phyloP scores from a whole-genome alignment of 2,888 invertebrate species.

The Acleris holmiana region DNA sequence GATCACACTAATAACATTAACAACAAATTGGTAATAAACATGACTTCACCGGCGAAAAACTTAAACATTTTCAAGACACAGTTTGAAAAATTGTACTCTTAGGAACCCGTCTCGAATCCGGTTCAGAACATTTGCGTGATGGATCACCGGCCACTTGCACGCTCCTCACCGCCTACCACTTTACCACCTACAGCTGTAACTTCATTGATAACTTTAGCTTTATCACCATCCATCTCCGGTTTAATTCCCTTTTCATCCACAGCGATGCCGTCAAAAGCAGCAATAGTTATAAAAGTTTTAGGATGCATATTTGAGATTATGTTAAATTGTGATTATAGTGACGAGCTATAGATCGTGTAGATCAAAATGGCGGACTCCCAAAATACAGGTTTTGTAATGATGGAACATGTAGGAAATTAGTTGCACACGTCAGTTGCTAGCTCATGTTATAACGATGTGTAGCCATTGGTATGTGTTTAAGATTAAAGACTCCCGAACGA shows the following conservation, averaged over 20 bases:
- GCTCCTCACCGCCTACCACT: conserved; percentile 55
- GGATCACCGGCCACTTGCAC: conserved; percentile 74
- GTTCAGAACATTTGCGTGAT: conserved; percentile 78
- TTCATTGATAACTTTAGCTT: conserved; percentile 39
- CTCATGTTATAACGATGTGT: conserved; percentile 36
- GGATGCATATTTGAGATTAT: conserved; percentile 27
- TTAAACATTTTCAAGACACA: conserved; percentile 61
- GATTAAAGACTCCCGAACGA: neutral
- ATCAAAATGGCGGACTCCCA: conserved; percentile 76
- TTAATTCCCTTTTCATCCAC: conserved; percentile 21
- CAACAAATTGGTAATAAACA: conserved; percentile 25
- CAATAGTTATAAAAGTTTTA: conserved; percentile 43
- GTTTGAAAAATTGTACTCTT: conserved; percentile 59
- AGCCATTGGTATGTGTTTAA: conserved; percentile 9
- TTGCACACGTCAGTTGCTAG: conserved; percentile 46
- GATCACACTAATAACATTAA: conserved; percentile 13
- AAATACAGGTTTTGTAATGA: conserved; percentile 75
- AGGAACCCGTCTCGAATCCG: conserved; percentile 71
- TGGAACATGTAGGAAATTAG: conserved; percentile 66
- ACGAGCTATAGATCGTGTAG: conserved; percentile 72
- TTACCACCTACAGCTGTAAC: conserved; percentile 42
- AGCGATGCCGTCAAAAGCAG: conserved; percentile 16
- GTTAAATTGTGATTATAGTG: conserved; percentile 57
- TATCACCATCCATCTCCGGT: conserved; percentile 48
- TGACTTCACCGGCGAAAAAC: conserved; percentile 36